These are phyloP conservation scores for Thera obeliscata DNA, from an alignment of 2,888 invertebrate genomes.

Conservation along the genomic window DNA sequence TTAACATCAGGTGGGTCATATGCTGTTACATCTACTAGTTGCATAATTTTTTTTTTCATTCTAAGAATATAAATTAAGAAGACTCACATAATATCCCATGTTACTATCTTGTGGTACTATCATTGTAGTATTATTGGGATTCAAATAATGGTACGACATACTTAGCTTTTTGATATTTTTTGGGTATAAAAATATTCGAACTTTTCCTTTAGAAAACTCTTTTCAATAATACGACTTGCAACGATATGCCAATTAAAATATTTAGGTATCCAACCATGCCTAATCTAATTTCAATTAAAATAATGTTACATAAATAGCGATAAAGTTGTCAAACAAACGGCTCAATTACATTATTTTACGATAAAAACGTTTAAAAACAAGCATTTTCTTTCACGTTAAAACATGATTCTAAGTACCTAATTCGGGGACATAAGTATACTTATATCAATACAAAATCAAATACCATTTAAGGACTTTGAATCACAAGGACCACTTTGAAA, in stretches of 20 bases:
- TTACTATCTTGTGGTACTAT: no score
- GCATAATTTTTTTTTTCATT: no score
- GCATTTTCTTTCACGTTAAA: no score
- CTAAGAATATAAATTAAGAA: no score
- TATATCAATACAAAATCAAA: no score
- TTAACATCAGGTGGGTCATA: no score
- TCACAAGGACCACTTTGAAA: no score
- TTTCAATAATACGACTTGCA: slow-evolving; percentile 1
- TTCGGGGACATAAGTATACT: no score
- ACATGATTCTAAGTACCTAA: no score
- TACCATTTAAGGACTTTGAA: no score
- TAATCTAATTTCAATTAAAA: slow-evolving; percentile 1
- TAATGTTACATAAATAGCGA: background rate
- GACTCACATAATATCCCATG: background rate
- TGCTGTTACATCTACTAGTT: no score
- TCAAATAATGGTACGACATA: background rate
- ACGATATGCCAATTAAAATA: slow-evolving; percentile 14
- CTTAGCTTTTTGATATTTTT: background rate
- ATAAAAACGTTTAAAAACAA: slow-evolving; percentile 1
- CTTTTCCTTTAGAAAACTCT: background rate
- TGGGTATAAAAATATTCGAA: no score
- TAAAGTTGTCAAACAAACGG: background rate
- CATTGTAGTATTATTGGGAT: background rate
- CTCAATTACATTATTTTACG: background rate
- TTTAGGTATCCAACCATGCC: background rate